A percentile compares a stretch with the other conserved stretches of the same genome.
Conservation (phyloP, 2,797 vertebrate species). For the Iguana delicatissima region DNA sequence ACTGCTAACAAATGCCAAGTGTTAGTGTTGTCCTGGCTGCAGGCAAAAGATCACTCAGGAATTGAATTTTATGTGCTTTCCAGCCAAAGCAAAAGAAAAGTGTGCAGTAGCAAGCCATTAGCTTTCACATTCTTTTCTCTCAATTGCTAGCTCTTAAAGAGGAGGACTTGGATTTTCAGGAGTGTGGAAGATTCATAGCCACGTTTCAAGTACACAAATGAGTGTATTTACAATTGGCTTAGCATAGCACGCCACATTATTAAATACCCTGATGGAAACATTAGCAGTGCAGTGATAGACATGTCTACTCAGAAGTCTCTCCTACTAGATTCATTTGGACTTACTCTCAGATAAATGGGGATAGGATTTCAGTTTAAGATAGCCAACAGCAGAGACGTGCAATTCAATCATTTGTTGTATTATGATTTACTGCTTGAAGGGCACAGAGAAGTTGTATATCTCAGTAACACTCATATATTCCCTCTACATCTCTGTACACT, state of each 20-base stretch:
- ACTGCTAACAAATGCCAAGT: conserved; percentile 37
- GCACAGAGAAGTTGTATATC: background rate
- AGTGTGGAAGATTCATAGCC: background rate
- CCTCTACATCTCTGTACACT: background rate
- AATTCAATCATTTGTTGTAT: background rate
- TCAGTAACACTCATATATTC: background rate
- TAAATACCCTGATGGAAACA: background rate
- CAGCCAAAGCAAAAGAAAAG: conserved; percentile 41
- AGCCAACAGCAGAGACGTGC: background rate
- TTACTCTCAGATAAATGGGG: background rate
- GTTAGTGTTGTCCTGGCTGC: conserved; percentile 35
- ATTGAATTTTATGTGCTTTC: conserved; percentile 25
- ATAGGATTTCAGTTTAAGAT: background rate
- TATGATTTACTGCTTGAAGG: background rate
- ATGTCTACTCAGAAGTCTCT: background rate
- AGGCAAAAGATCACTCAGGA: conserved; percentile 40
- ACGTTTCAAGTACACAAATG: background rate
- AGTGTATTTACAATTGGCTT: background rate
- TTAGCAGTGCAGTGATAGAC: background rate
- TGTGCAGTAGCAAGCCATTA: background rate
- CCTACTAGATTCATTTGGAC: background rate
- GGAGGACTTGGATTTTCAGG: background rate
- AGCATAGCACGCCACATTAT: background rate
- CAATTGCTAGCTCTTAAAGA: background rate
- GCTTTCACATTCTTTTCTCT: background rate